Evolutionary conservation across 2,113 vertebrate species (phyloP), one percentile per base, ranked within the genome.

Genomic region (Eleginops maclovinus): DNA sequence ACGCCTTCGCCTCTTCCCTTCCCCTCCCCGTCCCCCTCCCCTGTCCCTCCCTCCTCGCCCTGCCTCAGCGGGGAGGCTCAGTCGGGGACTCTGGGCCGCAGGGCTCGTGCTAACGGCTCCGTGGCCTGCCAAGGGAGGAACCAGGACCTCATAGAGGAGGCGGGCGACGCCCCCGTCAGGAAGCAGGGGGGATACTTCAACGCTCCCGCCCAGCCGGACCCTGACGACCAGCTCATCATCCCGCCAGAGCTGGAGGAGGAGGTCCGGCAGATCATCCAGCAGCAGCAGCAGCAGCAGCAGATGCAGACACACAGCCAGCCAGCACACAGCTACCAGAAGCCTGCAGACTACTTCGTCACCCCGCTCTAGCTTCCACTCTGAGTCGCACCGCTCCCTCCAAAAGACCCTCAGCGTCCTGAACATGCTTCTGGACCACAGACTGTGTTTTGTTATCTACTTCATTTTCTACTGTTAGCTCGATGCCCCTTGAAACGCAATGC

Each of bases 201-300:
- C 0, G 98, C 98, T 6, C 97, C 98, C 0, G 96, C 98, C 0
- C 97, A 99, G 76, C 97, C 96, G 0, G 98, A 99, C 84, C 98
- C 98, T 0, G 98, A 99, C 0, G 98, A 99, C 80, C 97, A 98
- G 94, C 97, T 99, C 51, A 98, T 99, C 90, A 96, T 99, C 78
- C 98, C 98, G 0, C 98, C 98, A 0, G 98, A 99, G 93, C 95
- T 99, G 36, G 98, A 99, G 85, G 98, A 99, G 79, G 98, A 99
- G 70, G 97, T 99, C 17, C 97, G 96, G 69, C 97, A 98, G 91
- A 97, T 99, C 66, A 99, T 99, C 94, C 98, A 97, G 70, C 97
- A 98, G 74, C 97, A 98, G 82, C 97, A 94, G 68, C 96, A 86
- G 31, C 62, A 94, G 43, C 95, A 79, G 14, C 94, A 93, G 0